These are phyloP conservation scores for Galerucella nymphaeae DNA, from an alignment of 2,888 invertebrate genomes.

Conservation along the genomic window DNA sequence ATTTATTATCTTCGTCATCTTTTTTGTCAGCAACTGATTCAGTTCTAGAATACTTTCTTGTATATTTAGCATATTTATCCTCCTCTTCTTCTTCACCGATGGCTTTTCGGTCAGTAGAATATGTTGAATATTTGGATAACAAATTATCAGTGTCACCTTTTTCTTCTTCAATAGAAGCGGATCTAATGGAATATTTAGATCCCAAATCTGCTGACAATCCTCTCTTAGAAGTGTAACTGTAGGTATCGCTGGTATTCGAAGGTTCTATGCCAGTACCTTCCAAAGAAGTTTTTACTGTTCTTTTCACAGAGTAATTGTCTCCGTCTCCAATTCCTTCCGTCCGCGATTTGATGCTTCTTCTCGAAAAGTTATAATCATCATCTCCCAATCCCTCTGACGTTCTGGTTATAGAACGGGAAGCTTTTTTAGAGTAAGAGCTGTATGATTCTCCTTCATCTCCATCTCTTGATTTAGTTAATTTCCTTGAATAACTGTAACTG, in stretches of 20 bases:
- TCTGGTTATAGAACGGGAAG: slow-evolving; percentile 46
- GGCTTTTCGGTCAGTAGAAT: slow-evolving; percentile 50
- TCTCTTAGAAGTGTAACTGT: slow-evolving; percentile 49
- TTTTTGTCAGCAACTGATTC: slow-evolving; percentile 47
- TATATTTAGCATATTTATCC: slow-evolving; percentile 56
- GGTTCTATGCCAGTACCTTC: slow-evolving; percentile 54
- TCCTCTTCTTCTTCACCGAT: slow-evolving; percentile 57
- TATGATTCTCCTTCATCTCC: slow-evolving; percentile 46
- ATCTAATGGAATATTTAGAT: slow-evolving; percentile 51
- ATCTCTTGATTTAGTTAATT: slow-evolving; percentile 39
- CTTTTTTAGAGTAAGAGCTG: slow-evolving; percentile 49
- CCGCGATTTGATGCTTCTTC: slow-evolving; percentile 50
- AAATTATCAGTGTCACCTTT: slow-evolving; percentile 53
- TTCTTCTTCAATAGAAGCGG: slow-evolving; percentile 50
- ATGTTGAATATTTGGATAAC: slow-evolving; percentile 52
- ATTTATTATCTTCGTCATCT: slow-evolving; percentile 50
- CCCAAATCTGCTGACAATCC: slow-evolving; percentile 50
- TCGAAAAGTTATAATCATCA: slow-evolving; percentile 50
- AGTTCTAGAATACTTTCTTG: slow-evolving; percentile 55
- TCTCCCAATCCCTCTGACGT: slow-evolving; percentile 44
- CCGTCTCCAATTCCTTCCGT: slow-evolving; percentile 56
- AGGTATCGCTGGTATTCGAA: slow-evolving; percentile 45
- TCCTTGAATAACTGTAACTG: slow-evolving; percentile 48
- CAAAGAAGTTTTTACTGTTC: slow-evolving; percentile 51
- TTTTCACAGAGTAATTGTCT: slow-evolving; percentile 55